Conservation (phyloP, 1,140 invertebrate species). For the Tribolium madens region DNA sequence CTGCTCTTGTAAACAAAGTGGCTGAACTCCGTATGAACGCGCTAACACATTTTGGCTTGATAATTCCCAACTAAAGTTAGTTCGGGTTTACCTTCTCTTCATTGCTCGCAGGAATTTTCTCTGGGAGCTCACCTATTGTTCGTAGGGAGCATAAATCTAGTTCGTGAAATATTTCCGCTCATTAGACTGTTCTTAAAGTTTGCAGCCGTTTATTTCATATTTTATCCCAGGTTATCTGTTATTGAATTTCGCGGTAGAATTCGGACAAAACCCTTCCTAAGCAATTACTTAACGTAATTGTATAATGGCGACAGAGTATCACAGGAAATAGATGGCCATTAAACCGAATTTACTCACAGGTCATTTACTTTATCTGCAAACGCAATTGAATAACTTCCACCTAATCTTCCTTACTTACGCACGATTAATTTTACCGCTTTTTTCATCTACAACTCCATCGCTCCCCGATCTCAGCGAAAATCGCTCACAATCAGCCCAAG, state of each 20-base stretch:
- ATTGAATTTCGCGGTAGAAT: background rate
- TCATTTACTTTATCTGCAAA: constrained; percentile 52
- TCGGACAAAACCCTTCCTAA: background rate
- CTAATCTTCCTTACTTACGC: constrained; percentile 55
- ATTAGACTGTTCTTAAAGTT: constrained; percentile 23
- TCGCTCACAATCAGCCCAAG: background rate
- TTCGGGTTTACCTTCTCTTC: constrained; percentile 30
- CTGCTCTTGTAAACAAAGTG: constrained; percentile 33
- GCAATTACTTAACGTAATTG: constrained; percentile 45
- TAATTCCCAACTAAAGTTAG: constrained; percentile 25
- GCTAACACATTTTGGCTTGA: constrained; percentile 23
- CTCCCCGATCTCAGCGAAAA: constrained; percentile 1
- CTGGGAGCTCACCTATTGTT: constrained; percentile 22
- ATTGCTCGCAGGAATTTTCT: constrained; percentile 23
- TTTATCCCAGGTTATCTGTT: background rate
- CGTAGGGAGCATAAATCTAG: constrained; percentile 5
- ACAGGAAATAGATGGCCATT: constrained; percentile 48
- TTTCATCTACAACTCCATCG: constrained; percentile 46
- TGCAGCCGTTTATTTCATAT: constrained; percentile 9
- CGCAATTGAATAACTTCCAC: constrained; percentile 56
- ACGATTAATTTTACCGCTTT: constrained; percentile 53
- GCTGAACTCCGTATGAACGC: constrained; percentile 28
- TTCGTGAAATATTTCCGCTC: constrained; percentile 27
- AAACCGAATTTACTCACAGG: constrained; percentile 49
- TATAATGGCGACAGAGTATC: constrained; percentile 36